phyloP scores from a whole-genome alignment of 2,797 vertebrate genomes.

The Dallia pectoralis region DNA sequence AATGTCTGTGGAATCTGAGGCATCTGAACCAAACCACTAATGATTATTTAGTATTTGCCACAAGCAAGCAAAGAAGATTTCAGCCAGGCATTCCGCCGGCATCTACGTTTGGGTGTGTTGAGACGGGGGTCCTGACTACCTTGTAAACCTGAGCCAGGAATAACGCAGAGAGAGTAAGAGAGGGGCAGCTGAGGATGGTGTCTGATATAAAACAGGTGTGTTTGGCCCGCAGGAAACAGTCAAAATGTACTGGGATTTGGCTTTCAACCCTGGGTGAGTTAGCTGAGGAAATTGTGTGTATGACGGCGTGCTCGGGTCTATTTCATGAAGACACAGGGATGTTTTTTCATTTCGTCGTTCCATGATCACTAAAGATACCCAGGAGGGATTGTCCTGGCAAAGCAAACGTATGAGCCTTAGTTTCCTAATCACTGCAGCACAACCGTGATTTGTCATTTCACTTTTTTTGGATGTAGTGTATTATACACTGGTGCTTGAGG shows the following conservation, averaged over 20 bases:
- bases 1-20: slow-evolving; percentile 64
- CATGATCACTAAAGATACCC: slow-evolving; percentile 50
- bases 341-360: slow-evolving; percentile 34
- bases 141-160: slow-evolving; percentile 70
- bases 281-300: slow-evolving; percentile 25
- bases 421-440: slow-evolving; percentile 48
- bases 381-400: slow-evolving; percentile 47
- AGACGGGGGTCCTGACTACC: slow-evolving; percentile 66
- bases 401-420: slow-evolving; percentile 28
- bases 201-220: slow-evolving; percentile 23
- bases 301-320: slow-evolving; percentile 49
- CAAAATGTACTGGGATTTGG: slow-evolving; percentile 35
- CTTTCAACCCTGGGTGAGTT: slow-evolving; percentile 32
- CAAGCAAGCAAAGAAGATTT: slow-evolving; percentile 68
- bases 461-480: slow-evolving; percentile 44
- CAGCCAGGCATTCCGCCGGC: slow-evolving; percentile 63
- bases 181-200: slow-evolving; percentile 51
- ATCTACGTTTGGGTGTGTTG: slow-evolving; percentile 67
- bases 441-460: slow-evolving; percentile 45
- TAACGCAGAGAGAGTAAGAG: slow-evolving; percentile 59
- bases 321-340: slow-evolving; percentile 35
- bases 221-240: slow-evolving; percentile 32
- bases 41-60: slow-evolving; percentile 76
- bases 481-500: slow-evolving; percentile 39
- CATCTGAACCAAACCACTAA: slow-evolving; percentile 67